Conservation (phyloP, 2,113 vertebrate species). For the Prochilodus magdalenae region DNA sequence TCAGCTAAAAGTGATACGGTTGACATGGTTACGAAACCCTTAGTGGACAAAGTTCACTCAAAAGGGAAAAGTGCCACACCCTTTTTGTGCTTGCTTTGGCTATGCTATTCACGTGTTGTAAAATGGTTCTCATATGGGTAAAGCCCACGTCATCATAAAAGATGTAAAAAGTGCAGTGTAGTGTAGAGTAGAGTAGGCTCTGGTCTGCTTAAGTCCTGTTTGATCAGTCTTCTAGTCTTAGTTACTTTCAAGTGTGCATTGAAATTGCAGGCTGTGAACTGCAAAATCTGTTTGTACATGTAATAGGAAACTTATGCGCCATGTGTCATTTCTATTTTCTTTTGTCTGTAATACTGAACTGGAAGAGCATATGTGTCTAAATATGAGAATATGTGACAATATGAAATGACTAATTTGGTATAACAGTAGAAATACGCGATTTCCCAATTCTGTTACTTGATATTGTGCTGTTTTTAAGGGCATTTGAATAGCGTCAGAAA, state of each 20-base stretch:
- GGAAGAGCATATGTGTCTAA: too few relatives aligned
- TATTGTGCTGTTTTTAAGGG: background rate
- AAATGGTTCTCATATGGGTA: background rate
- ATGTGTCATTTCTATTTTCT: background rate
- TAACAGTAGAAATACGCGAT: too few relatives aligned
- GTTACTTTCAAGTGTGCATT: background rate
- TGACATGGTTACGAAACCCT: background rate
- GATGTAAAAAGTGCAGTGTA: too few relatives aligned
- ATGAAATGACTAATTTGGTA: background rate
- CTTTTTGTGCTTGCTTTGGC: background rate
- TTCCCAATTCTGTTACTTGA: slow-evolving; percentile 14
- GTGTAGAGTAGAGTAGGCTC: background rate
- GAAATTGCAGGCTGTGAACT: background rate
- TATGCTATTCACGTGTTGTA: background rate
- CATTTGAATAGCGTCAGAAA: background rate
- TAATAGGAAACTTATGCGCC: background rate
- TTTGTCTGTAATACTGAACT: background rate
- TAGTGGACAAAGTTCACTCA: background rate
- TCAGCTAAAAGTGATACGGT: background rate
- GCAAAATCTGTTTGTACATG: background rate
- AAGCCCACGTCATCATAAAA: background rate
- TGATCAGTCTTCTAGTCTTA: background rate
- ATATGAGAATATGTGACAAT: too few relatives aligned
- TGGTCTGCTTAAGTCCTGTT: background rate
- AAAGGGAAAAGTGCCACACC: background rate